Conservation (phyloP, 2,113 vertebrate species). For the Beaufortia kweichowensis region DNA sequence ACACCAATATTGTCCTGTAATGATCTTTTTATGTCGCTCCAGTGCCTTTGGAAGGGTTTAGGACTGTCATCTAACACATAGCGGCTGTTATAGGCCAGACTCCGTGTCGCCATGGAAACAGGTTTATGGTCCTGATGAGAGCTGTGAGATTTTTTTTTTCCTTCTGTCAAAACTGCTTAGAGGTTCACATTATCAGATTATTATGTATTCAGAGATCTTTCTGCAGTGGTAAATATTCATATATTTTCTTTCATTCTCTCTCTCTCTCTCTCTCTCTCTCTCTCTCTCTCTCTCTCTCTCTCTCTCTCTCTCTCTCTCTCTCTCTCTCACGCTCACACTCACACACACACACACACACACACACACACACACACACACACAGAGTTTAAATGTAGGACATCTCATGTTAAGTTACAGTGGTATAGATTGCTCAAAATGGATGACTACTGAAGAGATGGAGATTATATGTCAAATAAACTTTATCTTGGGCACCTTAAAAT, state of each 20-base stretch:
- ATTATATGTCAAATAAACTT: not conserved
- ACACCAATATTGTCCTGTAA: not conserved
- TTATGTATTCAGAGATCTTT: not conserved
- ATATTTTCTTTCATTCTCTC: not conserved
- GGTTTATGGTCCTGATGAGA: slow-evolving; percentile 22
- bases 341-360: slow-evolving; percentile 46
- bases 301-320: not conserved
- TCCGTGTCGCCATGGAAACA: slow-evolving; percentile 22
- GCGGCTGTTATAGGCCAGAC: slow-evolving; percentile 14
- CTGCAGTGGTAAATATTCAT: slow-evolving; percentile 38
- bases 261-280: slow-evolving; percentile 14
- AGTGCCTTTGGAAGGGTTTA: slow-evolving; percentile 17
- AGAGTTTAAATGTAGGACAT: slow-evolving; percentile 1
- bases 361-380: slow-evolving; percentile 11
- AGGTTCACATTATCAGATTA: slow-evolving; percentile 29
- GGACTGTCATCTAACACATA: slow-evolving; percentile 4
- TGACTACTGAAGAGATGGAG: not conserved
- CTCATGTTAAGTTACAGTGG: slow-evolving; percentile 25
- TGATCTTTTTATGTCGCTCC: not conserved
- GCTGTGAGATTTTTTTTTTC: not conserved
- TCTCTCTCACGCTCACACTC: no score
- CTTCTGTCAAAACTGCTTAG: slow-evolving; percentile 2
- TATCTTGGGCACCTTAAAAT: not conserved
- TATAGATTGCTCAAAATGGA: not conserved
- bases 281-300: slow-evolving; percentile 39